Conservation (phyloP, 2,888 invertebrate genomes). For the Lasioglossum vierecki region DNA sequence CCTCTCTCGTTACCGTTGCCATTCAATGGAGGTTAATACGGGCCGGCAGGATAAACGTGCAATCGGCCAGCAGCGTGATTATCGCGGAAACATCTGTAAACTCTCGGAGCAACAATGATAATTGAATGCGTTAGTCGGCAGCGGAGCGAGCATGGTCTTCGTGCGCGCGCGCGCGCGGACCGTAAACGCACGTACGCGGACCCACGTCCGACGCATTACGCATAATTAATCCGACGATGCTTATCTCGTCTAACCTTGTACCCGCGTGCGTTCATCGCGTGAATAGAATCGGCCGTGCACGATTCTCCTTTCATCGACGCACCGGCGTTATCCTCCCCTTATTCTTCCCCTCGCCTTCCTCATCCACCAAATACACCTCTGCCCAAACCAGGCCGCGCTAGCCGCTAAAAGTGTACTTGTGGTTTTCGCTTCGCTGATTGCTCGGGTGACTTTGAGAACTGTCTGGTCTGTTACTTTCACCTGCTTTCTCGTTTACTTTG, state of each 20-base stretch:
- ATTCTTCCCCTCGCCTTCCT: background rate
- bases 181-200: constrained; percentile 28
- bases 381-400: background rate
- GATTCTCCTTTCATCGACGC: constrained; percentile 70
- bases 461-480: background rate
- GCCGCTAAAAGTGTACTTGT: constrained; percentile 33
- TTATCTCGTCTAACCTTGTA: constrained; percentile 72
- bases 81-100: constrained; percentile 76
- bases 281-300: constrained; percentile 70
- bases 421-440: background rate
- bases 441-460: constrained; percentile 1
- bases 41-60: constrained; percentile 65
- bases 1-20: constrained; percentile 66
- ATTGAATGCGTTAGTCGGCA: constrained; percentile 72
- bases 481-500: background rate
- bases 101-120: constrained; percentile 73
- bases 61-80: constrained; percentile 72
- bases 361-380: background rate
- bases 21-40: constrained; percentile 68
- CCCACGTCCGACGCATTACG: constrained; percentile 73
- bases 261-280: constrained; percentile 64
- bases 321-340: constrained; percentile 11
- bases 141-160: constrained; percentile 26
- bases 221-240: constrained; percentile 78
- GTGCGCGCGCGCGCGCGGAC: constrained; percentile 38